A percentile compares a stretch with the other conserved stretches of the same genome.
These are phyloP conservation scores for Albula goreensis DNA, from an alignment of 2,113 vertebrate species.

Conservation along the genomic window DNA sequence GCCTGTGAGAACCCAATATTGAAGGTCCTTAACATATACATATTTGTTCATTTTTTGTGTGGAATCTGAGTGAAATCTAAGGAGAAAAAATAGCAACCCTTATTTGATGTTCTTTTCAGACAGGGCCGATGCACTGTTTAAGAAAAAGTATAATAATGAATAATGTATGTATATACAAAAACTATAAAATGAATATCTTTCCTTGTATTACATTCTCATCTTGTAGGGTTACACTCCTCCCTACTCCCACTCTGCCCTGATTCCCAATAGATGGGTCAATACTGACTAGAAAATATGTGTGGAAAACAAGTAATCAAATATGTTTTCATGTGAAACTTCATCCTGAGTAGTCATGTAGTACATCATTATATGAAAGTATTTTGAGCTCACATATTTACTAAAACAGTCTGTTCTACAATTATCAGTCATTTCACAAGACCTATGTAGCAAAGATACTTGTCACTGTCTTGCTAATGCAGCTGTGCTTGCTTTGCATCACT, in stretches of 20 bases:
- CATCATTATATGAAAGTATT: neutral
- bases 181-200: neutral
- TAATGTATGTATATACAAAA: neutral
- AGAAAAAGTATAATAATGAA: too few relatives aligned
- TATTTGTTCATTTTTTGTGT: too few relatives aligned
- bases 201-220: neutral
- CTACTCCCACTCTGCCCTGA: too few relatives aligned
- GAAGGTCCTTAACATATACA: too few relatives aligned
- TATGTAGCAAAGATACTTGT: neutral
- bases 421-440: neutral
- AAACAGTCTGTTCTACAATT: neutral
- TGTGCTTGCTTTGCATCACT: neutral
- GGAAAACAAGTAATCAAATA: neutral
- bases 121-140: too few relatives aligned
- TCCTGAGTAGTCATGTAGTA: neutral
- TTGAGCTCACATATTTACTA: neutral
- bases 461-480: constrained; percentile 7
- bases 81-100: too few relatives aligned
- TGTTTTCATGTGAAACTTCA: too few relatives aligned
- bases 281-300: neutral
- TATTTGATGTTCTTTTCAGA: too few relatives aligned
- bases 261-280: neutral
- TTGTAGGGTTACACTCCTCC: neutral
- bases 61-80: too few relatives aligned
- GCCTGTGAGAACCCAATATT: too few relatives aligned